phyloP scores from a whole-genome alignment of 2,113 vertebrate genomes.

The Notechis scutatus region DNA sequence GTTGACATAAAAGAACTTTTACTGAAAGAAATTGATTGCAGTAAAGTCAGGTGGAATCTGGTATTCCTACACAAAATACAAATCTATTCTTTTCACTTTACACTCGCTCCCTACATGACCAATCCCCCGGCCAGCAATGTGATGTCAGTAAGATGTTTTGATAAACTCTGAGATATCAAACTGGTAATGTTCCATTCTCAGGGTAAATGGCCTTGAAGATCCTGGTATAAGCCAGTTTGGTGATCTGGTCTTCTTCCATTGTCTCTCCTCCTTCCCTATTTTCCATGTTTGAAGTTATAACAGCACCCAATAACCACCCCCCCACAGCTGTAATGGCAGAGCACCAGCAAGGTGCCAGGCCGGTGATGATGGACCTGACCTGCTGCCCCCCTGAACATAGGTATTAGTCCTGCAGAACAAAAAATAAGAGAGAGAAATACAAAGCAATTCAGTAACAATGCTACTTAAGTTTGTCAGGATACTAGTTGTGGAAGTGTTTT shows the following conservation, averaged over 20 bases:
- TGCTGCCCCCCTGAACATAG: not conserved
- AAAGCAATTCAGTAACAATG: not conserved
- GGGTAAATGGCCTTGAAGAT: not conserved
- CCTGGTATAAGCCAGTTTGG: not conserved
- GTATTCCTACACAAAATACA: no score
- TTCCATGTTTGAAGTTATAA: not conserved
- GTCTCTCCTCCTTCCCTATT: not conserved
- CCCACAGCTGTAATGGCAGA: not conserved
- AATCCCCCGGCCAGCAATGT: no score
- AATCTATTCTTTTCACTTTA: no score
- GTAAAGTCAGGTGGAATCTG: no score
- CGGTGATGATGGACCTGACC: not conserved
- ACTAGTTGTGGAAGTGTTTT: not conserved
- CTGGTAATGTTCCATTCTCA: not conserved
- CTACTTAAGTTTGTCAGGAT: not conserved
- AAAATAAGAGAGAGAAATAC: not conserved
- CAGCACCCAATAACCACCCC: not conserved
- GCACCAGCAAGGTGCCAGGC: no score
- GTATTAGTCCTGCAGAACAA: not conserved
- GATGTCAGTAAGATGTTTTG: not conserved
- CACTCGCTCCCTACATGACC: no score
- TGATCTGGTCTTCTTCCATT: not conserved
- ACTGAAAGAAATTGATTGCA: no score
- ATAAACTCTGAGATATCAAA: not conserved
- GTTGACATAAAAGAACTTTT: no score